Conservation (phyloP, 2,797 vertebrate genomes). For the Chrysocyon brachyurus region DNA sequence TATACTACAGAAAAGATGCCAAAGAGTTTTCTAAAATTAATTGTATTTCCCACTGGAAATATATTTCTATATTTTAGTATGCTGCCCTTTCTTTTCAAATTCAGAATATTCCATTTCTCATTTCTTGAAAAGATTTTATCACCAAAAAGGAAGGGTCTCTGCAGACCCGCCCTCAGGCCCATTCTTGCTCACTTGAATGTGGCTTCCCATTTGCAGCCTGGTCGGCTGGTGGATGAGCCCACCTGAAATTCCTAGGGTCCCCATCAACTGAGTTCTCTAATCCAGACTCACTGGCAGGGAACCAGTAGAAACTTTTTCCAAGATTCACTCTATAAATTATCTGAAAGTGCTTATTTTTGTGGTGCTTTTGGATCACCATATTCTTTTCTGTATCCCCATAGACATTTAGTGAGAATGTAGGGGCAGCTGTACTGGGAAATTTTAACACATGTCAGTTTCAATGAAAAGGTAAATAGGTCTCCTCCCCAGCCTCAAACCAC, state of each 20-base stretch:
- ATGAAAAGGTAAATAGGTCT: neutral
- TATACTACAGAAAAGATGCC: neutral
- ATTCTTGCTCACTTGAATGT: accelerated
- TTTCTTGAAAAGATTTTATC: neutral
- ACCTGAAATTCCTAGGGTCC: accelerated
- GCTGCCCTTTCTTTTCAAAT: neutral
- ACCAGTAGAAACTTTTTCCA: neutral
- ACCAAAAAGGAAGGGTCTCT: neutral
- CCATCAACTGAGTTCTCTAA: neutral
- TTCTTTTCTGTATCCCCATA: neutral
- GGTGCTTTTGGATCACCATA: neutral
- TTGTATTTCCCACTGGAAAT: neutral
- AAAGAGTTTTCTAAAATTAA: neutral
- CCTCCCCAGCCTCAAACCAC: too few species aligned
- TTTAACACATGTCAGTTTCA: neutral
- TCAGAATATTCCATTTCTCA: neutral
- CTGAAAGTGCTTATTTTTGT: neutral
- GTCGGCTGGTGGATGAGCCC: accelerated
- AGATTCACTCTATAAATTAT: neutral
- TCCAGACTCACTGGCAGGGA: neutral
- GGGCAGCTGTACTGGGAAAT: neutral
- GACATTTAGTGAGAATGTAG: neutral
- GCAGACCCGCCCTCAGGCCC: accelerated
- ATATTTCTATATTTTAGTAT: neutral
- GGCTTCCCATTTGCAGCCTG: neutral